Base-by-base conservation (phyloP, 2,888 invertebrate species). In the Drosophila paucipuncta region DNA sequence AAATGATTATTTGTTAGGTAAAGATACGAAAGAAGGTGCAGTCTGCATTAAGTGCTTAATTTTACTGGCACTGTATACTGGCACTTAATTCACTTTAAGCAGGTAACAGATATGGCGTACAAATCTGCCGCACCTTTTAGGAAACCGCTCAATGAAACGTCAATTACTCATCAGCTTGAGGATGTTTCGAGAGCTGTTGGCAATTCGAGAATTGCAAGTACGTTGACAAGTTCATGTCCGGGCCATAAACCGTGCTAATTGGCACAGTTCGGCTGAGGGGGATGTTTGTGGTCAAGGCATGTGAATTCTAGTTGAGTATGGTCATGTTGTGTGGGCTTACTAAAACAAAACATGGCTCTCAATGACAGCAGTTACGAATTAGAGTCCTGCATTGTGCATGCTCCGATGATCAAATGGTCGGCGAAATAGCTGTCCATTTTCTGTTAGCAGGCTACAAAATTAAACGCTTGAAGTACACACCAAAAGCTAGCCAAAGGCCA, bases 291-390 rank as follows among this genome's bases (percentile, higher is more conserved):
- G 30, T 22, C n/a, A 25, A 25, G 53, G 22, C n/a, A 25, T 43
- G 25, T 16, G 37, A 31, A n/a, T 7, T 33, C 4, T 18, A 49
- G 31, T n/a, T 28, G n/a, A 11, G 39, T 28, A 22, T 39, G 28
- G 55, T 39, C 49, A 49, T 39, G 49, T 25, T 39, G 25, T 50
- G 37, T 31, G 6, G 4, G 13, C n/a, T 31, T 13, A 37, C 68
- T 28, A 18, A 55, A 49, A 68, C 57, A 68, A 68, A 49, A 39
- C 47, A 39, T 39, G 47, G 47, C 37, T 18, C 4, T 50, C 13
- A 37, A 16, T 39, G 28, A 25, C 35, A 35, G 35, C 35, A 35
- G 50, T 11, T 33, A 18, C 28, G 10, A 35, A 39, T 41, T 57
- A 28, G 16, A 11, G 33, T 28, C 33, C 16, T 9, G 22, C 55